Conservation (phyloP, 1,140 invertebrate species). For the Bombus turneri region DNA sequence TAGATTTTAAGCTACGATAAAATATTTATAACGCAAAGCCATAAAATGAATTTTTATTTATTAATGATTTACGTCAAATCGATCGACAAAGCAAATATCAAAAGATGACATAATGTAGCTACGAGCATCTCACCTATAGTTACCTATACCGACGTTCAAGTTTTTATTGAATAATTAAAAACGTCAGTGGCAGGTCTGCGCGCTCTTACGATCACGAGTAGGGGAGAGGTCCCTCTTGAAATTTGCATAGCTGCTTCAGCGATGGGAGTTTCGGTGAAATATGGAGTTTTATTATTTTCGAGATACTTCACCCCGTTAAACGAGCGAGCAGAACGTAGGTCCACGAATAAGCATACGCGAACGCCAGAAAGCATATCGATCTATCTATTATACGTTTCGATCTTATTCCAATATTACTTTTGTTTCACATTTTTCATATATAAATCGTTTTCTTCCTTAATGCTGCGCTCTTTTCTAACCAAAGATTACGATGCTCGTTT, state of each 20-base stretch:
- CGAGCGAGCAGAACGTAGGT: slow-evolving; percentile 35
- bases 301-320: slow-evolving; percentile 69
- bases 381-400: neutral
- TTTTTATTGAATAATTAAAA: slow-evolving; percentile 77
- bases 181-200: slow-evolving; percentile 70
- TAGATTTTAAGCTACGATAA: too few species aligned
- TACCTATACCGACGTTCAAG: slow-evolving; percentile 59
- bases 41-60: neutral
- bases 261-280: slow-evolving; percentile 72
- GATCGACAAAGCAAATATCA: slow-evolving; percentile 1
- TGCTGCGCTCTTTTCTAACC: neutral
- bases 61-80: neutral
- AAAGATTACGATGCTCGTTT: neutral
- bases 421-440: neutral
- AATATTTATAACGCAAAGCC: neutral
- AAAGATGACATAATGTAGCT: slow-evolving; percentile 36
- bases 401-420: neutral
- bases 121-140: slow-evolving; percentile 38
- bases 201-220: slow-evolving; percentile 66
- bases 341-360: neutral
- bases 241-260: slow-evolving; percentile 75
- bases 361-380: neutral
- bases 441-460: neutral
- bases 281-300: slow-evolving; percentile 76
- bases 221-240: slow-evolving; percentile 70